Evolutionary conservation across 2,888 invertebrate genomes (phyloP), one percentile per base, ranked within the genome.

Genomic region (Tholera decimalis): DNA sequence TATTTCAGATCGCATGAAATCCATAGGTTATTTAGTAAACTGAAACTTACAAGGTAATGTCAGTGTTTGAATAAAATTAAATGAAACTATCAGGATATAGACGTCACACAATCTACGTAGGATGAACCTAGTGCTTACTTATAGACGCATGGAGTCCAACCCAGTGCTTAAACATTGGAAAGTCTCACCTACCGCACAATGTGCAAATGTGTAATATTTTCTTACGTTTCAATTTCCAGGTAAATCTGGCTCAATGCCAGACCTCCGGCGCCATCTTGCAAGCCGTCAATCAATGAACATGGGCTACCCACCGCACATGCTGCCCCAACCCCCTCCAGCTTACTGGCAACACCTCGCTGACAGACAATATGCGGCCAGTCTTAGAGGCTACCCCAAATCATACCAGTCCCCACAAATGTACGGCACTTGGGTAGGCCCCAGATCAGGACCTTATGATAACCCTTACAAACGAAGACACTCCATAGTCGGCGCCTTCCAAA

Each of bases 401-500:
- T 90, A 89, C 80, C 85, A 85, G 37, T 79, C 85, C 2, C 91
- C 90, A 1, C 94, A 93, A 62, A 88, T 88, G 79, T 95, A 92
- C 79, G 95, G 94, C 8, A 95, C 95, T 4, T 95, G 95, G 93
- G 93, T 95, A 22, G 95, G 95, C 13, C 95, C 94, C 1, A 88
- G 96, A 79, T 89, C 94, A 11, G 92, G 92, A 8, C 93, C 93
- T 1, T 94, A 94, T 88, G 96, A 96, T 63, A 93, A 95, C 86
- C 94, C 95, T 8, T 93, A 95, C 89, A 96, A 96, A 78, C 90
- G 96, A 73, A 89, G 96, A 84, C 96, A 96, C 85, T 96, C 95
- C 43, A 89, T 96, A 43, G 95, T 93, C 44, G 95, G 95, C 57
- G 95, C 96, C 4, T 96, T 96, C 88, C 91, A 88, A 56, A 83